Base-by-base conservation (phyloP, 2,888 invertebrate species). In the Lepidocyrtinus sp. region DNA sequence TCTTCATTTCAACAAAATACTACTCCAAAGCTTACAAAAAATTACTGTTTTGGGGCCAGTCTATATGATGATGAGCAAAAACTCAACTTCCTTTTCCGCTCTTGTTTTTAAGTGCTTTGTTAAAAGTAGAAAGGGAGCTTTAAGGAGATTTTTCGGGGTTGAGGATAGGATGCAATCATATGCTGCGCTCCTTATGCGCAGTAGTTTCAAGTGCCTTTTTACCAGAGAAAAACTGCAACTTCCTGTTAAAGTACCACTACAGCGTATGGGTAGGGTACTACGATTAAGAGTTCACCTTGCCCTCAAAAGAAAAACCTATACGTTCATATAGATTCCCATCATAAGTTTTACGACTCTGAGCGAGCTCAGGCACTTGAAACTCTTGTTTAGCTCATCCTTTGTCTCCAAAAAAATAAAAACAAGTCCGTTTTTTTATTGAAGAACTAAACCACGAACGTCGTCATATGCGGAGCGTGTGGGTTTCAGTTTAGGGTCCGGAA, bases 251-350 rank as follows among this genome's bases (percentile, higher is more conserved):
- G 36, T n/a, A n/a, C n/a, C n/a, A n/a, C n/a, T n/a, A n/a, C n/a
- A n/a, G 36, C 5, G 12, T 36, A 7, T 36, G 5, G 5, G 36
- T 36, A 36, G 36, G 36, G 12, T 36, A 7, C 36, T 12, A 36
- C 36, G 36, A 36, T 36, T 36, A 36, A 5, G 77, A 77, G n/a
- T 72, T 71, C 72, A 72, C 77, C 77, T 77, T 77, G 77, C 62
- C 77, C 77, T 72, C 36, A 50, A 76, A 70, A 76, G n/a, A 68
- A 12, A 36, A 36, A n/a, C n/a, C n/a, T n/a, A n/a, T 36, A 12
- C 5, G 36, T 7, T 36, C 5, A 36, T 5, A 12, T 7, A 12
- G 36, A 36, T 36, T 36, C 36, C 36, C 36, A 36, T 36, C 36
- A 36, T 36, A 36, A 36, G 36, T 36, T 36, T 36, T 36, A 36